Percentiles rank a stretch among this genome's conserved stretches.
Conservation (phyloP, 2,113 vertebrate genomes). For the Epinephelus cyanopodus region DNA sequence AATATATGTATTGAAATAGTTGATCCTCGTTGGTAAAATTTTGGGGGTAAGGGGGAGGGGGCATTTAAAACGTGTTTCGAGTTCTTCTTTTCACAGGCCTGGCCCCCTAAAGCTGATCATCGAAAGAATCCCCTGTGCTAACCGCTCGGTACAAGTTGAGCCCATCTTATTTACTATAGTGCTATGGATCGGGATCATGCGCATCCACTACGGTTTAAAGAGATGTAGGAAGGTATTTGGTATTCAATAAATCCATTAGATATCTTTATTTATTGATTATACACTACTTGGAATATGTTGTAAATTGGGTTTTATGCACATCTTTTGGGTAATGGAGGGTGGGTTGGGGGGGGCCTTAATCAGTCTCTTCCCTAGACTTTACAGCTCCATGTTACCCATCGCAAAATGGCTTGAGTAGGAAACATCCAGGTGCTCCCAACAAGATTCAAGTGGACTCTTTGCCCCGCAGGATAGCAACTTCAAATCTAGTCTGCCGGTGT, state of each 20-base stretch:
- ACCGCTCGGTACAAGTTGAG: constrained; percentile 64
- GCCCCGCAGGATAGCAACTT: constrained; percentile 69
- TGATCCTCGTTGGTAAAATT: neutral
- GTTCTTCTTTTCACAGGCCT: constrained; percentile 85
- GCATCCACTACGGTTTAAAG: constrained; percentile 63
- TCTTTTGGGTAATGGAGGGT: constrained; percentile 53
- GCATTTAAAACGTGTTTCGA: constrained; percentile 77
- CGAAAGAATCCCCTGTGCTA: constrained; percentile 69
- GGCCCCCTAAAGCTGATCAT: constrained; percentile 66
- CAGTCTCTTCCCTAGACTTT: constrained; percentile 84
- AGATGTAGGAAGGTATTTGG: constrained; percentile 82
- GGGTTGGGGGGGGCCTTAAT: constrained; percentile 78
- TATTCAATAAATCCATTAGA: constrained; percentile 39
- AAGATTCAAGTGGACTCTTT: constrained; percentile 74
- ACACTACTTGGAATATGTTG: constrained; percentile 20
- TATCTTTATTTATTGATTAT: neutral
- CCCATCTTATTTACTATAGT: constrained; percentile 64
- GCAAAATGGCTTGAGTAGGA: constrained; percentile 75
- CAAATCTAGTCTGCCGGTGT: constrained; percentile 72
- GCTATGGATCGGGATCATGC: constrained; percentile 68
- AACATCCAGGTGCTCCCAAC: constrained; percentile 56
- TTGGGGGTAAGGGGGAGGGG: constrained; percentile 31
- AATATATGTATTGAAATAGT: constrained; percentile 16
- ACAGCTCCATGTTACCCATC: constrained; percentile 79
- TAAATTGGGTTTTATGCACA: constrained; percentile 46